Evolutionary conservation across 2,797 vertebrate species (phyloP), one percentile per base, ranked within the genome.

Genomic region (Gallinago nigripennis): DNA sequence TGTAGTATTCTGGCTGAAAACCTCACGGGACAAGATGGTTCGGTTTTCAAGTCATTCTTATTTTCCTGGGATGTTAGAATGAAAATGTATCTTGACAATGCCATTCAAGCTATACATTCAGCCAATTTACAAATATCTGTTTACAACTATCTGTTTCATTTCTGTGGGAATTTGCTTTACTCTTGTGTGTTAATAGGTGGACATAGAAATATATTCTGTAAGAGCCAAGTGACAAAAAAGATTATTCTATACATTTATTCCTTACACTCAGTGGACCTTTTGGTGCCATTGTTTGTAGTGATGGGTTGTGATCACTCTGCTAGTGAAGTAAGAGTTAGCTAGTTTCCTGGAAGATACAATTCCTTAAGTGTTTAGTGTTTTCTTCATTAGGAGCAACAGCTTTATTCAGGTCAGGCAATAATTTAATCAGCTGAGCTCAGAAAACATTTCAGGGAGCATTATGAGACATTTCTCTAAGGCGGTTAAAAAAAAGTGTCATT

Each of bases 121-220:
- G 65, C 45, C 75, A 69, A 33, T 30, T 83, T 43, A 37, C 53
- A 21, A 75, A 56, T 65, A 30, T 11, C 57, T 66, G 60, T 23
- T 66, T 93, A 81, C 82, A 93, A 93, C 75, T 71, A 76, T 35
- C 82, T 91, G 50, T 83, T 85, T 87, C 7, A 25, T 75, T 89
- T 94, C 53, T 73, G 33, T 66, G 45, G 45, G 71, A 33, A 9
- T 35, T 54, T 48, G 77, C 85, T 66, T 86, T 76, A 18, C 60
- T 50, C 18, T 15, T 30, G 15, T 73, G 16, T 69, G 71, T 50
- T 91, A 54, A 65, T 39, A 51, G 31, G 20, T 30, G 33, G 39
- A 37, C 35, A 18, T 48, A 69, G 12, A 65, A 69, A 73, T 35
- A 8, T 15, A 43, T 77, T 65, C 61, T 3, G 6, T 70, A 64